Conservation (phyloP, 2,113 vertebrate genomes). For the Hydrolagus affinis region DNA sequence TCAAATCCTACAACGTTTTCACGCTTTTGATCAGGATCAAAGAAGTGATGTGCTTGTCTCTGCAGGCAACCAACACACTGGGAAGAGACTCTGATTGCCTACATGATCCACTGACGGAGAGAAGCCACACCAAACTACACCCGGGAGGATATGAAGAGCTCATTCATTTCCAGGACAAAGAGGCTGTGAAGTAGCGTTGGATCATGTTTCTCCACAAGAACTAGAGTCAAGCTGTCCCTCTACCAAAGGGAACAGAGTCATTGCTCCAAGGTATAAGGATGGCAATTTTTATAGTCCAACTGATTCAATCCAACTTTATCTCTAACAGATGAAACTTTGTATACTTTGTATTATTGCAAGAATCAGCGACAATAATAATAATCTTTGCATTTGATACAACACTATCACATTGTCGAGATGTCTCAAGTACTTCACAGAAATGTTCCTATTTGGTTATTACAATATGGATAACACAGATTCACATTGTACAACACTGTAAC, state of each 20-base stretch:
- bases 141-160: neutral
- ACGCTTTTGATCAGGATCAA: neutral
- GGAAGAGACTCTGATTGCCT: neutral
- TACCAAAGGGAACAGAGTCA: neutral
- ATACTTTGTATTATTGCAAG: neutral
- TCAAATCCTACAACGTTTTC: neutral
- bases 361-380: too few species aligned
- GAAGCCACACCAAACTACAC: neutral
- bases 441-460: too few species aligned
- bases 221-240: neutral
- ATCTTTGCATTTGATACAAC: too few species aligned
- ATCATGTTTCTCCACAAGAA: neutral
- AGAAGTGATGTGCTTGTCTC: neutral
- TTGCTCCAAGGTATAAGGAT: neutral
- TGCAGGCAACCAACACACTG: neutral
- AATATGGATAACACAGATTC: too few species aligned
- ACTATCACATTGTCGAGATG: too few species aligned
- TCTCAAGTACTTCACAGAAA: too few species aligned
- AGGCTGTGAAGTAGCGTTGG: neutral
- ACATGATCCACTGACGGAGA: neutral
- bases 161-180: neutral
- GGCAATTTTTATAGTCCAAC: neutral
- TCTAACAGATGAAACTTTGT: neutral
- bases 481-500: too few species aligned
- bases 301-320: neutral